phyloP scores from a whole-genome alignment of 2,888 invertebrate species.

The Sycophila texana region DNA sequence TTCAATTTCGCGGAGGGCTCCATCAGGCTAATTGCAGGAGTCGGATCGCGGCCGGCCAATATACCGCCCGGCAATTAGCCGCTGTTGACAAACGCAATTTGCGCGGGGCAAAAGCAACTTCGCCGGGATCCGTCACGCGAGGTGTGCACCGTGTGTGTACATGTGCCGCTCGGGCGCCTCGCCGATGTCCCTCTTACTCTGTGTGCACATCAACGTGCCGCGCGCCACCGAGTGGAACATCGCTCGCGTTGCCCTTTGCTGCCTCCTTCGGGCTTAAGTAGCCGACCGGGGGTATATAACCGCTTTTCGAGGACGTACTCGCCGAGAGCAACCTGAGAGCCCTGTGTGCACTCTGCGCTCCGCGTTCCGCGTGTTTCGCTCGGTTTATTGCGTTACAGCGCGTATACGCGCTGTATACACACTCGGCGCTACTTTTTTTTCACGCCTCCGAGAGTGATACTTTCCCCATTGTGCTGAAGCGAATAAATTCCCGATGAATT shows the following conservation, averaged over 20 bases:
- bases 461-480: too few species aligned
- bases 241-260: not conserved
- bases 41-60: conserved; percentile 68
- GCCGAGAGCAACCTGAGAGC: too few species aligned
- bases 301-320: not conserved
- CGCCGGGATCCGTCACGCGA: not conserved
- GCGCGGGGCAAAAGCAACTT: conserved; percentile 14
- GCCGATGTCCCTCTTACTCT: not conserved
- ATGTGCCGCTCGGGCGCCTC: not conserved
- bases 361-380: not conserved
- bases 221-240: conserved; percentile 22
- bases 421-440: too few species aligned
- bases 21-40: conserved; percentile 70
- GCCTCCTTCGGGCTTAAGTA: not conserved
- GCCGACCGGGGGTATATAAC: not conserved
- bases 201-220: not conserved
- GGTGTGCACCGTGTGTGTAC: too few species aligned
- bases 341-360: not conserved
- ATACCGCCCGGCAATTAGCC: conserved; percentile 73
- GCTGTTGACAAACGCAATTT: conserved; percentile 75
- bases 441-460: too few species aligned
- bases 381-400: not conserved
- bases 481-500: too few species aligned
- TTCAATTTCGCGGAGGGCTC: conserved; percentile 63
- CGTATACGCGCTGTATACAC: too few species aligned